Percentiles rank a stretch among this genome's conserved stretches.
Conservation (phyloP, 1,140 invertebrate genomes). For the Cataglyphis hispanica region DNA sequence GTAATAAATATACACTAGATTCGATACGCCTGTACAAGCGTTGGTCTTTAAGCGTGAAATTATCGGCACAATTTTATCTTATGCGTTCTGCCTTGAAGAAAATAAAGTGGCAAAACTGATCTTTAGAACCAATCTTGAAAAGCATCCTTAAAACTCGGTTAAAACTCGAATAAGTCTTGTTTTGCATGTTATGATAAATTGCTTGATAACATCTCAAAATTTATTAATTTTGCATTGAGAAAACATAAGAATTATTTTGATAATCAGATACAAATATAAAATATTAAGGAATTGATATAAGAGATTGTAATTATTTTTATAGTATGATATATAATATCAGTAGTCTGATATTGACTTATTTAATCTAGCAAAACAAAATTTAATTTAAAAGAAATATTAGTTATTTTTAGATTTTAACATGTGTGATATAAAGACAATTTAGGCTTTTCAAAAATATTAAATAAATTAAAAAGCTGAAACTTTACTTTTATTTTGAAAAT, state of each 20-base stretch:
- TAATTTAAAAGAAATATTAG: conserved; percentile 7
- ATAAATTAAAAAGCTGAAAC: not conserved
- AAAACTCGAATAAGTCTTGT: not conserved
- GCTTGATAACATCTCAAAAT: conserved; percentile 4
- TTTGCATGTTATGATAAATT: not conserved
- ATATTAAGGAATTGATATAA: not conserved
- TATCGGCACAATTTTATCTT: conserved; percentile 30
- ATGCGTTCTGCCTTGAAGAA: not conserved
- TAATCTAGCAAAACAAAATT: not conserved
- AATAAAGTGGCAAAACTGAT: conserved; percentile 2
- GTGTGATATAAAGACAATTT: not conserved
- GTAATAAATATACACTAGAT: conserved; percentile 21
- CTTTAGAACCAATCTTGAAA: conserved; percentile 1
- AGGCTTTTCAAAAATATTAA: not conserved
- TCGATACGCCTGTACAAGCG: conserved; percentile 5
- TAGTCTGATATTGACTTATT: not conserved
- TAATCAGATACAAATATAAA: conserved; percentile 17
- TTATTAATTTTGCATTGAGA: not conserved
- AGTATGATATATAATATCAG: not conserved
- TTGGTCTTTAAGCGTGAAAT: not conserved
- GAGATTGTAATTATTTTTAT: not conserved
- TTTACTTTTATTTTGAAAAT: not conserved
- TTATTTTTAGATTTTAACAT: conserved; percentile 3
- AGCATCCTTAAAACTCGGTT: not conserved
- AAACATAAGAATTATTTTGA: conserved; percentile 5